Conservation (phyloP, 2,113 vertebrate genomes). For the Naja naja region DNA sequence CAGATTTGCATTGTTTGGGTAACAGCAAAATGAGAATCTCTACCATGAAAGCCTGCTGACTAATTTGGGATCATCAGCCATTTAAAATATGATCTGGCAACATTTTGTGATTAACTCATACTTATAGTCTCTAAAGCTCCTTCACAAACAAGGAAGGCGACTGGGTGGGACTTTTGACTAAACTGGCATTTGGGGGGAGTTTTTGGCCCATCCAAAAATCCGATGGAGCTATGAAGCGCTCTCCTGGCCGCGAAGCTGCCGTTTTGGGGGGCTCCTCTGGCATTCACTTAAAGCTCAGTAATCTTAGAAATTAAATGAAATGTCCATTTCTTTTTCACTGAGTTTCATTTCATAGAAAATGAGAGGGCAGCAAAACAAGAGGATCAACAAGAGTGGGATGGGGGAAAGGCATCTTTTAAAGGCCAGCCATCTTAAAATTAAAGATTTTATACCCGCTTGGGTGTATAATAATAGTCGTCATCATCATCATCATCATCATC, state of each 20-base stretch:
- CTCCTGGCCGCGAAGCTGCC: background rate
- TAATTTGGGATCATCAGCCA: background rate
- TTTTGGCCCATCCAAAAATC: background rate
- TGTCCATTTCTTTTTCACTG: background rate
- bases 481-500: no score
- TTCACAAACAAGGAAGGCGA: background rate
- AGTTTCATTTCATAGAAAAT: background rate
- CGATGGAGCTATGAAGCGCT: background rate
- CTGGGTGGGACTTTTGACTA: background rate
- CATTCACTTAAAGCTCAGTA: background rate
- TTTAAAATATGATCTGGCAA: background rate
- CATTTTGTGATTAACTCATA: background rate
- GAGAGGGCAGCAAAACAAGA: background rate
- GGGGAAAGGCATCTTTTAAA: background rate
- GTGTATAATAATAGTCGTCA: background rate
- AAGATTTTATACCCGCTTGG: no score
- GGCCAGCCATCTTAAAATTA: background rate
- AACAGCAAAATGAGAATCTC: background rate
- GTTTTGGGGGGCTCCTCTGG: background rate
- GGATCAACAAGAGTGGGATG: background rate
- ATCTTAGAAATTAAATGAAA: background rate
- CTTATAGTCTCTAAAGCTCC: background rate
- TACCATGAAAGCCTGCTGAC: background rate
- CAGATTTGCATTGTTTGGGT: background rate
- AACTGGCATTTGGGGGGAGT: background rate